Base-by-base conservation (phyloP, 2,113 vertebrate genomes). In the Choloepus hoffmanni region DNA sequence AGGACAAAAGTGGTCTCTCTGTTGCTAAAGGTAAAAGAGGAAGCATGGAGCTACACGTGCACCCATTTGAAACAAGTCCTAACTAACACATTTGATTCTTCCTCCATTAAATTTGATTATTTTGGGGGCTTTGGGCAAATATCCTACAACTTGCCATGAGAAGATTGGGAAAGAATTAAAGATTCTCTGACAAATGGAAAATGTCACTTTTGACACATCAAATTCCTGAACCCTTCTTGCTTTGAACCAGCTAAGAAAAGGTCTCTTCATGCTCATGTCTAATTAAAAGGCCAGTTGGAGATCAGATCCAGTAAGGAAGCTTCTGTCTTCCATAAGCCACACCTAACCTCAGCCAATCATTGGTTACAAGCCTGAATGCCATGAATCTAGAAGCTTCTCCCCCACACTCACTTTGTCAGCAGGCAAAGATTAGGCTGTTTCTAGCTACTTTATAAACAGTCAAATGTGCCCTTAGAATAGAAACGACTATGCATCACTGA, bases 391-490 rank as follows among this genome's bases (percentile, higher is more conserved):
- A 62, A 96, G 53, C 88, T 30, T 58, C 85, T 76, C 30, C 23
- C 23, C 33, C 72, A 86, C 50, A 36, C 78, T 96, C 78, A 68
- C 76, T 91, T 84, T 90, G 82, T 89, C 95, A 85, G 79, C 70
- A 40, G 91, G 89, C 82, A n/a, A 92, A 83, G 28, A 85, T 72
- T 72, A 81, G 70, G 30, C 91, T 87, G 45, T 87, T 94, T 76
- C 83, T 84, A 63, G 77, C 48, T 86, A 90, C 43, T 89, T 76
- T 93, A 67, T 89, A 78, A 96, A 86, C 91, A 94, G 95, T 89
- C 78, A 89, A 84, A 96, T 36, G 60, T 9, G 89, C 58, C 85
- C 85, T 93, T n/a, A 94, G 89, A 97, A 89, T 45, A 87, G 90
- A 95, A 95, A 89, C 60, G 28, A 33, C 45, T 68, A 55, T 2